phyloP scores from a whole-genome alignment of 2,888 invertebrate genomes.

The Amiota minor region DNA sequence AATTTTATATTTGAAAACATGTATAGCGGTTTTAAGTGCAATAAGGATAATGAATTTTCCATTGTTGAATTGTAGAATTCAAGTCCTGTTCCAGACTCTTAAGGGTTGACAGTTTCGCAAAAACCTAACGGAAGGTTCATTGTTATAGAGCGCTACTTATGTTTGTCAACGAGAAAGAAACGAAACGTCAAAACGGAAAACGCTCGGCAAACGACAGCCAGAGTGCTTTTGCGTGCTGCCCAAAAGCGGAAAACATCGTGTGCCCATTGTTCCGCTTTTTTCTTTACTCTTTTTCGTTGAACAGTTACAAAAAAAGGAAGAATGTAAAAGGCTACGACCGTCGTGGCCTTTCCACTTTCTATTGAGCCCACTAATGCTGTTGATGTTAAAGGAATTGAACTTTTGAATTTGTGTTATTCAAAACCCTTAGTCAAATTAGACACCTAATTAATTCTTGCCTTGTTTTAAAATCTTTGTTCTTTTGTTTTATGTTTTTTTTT shows the following conservation, averaged over 20 bases:
- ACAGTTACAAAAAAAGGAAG: slow-evolving; percentile 1
- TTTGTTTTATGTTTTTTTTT: neutral
- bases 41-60: slow-evolving; percentile 50
- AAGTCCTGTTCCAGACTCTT: slow-evolving; percentile 20
- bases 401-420: neutral
- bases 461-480: neutral
- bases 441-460: slow-evolving; percentile 20
- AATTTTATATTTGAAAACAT: neutral
- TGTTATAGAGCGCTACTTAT: neutral
- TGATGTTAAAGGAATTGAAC: slow-evolving; percentile 16
- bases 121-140: slow-evolving; percentile 4
- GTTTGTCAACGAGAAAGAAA: slow-evolving; percentile 7
- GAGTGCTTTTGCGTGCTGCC: slow-evolving; percentile 21
- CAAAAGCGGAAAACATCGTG: slow-evolving; percentile 13
- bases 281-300: neutral
- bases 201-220: slow-evolving; percentile 12
- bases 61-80: slow-evolving; percentile 24
- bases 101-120: slow-evolving; percentile 28
- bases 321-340: slow-evolving; percentile 2
- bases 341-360: neutral
- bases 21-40: slow-evolving; percentile 42
- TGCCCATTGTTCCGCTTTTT: slow-evolving; percentile 1
- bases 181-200: slow-evolving; percentile 10
- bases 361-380: neutral
- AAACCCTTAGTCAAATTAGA: slow-evolving; percentile 22